Evolutionary conservation across 2,888 invertebrate genomes (phyloP).

Genomic region (Lagria hirta): DNA sequence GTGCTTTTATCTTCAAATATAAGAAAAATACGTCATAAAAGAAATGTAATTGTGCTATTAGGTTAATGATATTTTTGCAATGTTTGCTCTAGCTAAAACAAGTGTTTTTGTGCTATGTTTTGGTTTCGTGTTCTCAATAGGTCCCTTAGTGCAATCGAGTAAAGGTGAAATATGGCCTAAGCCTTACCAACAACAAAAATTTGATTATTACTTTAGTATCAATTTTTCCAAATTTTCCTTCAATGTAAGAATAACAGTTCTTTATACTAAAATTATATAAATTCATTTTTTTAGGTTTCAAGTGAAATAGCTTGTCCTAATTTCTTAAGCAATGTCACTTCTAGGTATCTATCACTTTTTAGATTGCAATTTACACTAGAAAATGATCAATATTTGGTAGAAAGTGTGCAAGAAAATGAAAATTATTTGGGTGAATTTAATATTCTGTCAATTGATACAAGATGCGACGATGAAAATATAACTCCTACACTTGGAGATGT

Average conservation of each 20-base stretch:
- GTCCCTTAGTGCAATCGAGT: slow-evolving; percentile 59
- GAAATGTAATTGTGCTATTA: no score
- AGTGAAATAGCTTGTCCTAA: slow-evolving; percentile 13
- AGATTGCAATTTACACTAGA: slow-evolving; percentile 21
- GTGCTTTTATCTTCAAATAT: no score
- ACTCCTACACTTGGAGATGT: slow-evolving; percentile 10
- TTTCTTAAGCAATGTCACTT: slow-evolving; percentile 34
- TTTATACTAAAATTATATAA: no score
- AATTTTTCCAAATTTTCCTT: slow-evolving; percentile 57
- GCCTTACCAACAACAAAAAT: slow-evolving; percentile 58
- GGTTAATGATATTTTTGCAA: no score
- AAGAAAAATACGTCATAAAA: no score
- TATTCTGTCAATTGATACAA: slow-evolving; percentile 1
- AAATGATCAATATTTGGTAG: slow-evolving; percentile 1
- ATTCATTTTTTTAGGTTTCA: slow-evolving; percentile 4
- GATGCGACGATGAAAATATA: slow-evolving; percentile 2
- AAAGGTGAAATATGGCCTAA: slow-evolving; percentile 71
- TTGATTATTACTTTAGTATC: slow-evolving; percentile 53
- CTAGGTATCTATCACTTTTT: slow-evolving; percentile 38
- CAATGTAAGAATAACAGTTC: slow-evolving; percentile 49
- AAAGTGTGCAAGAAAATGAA: no score
- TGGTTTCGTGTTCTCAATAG: no score
- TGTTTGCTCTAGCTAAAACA: no score
- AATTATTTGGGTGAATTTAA: no score
- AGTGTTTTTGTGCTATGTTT: no score